Evolutionary conservation across 53 echinoderm and acorn worm species (phyloP), one percentile per base, ranked within the genome.

Genomic region (Arbacia lixula): DNA sequence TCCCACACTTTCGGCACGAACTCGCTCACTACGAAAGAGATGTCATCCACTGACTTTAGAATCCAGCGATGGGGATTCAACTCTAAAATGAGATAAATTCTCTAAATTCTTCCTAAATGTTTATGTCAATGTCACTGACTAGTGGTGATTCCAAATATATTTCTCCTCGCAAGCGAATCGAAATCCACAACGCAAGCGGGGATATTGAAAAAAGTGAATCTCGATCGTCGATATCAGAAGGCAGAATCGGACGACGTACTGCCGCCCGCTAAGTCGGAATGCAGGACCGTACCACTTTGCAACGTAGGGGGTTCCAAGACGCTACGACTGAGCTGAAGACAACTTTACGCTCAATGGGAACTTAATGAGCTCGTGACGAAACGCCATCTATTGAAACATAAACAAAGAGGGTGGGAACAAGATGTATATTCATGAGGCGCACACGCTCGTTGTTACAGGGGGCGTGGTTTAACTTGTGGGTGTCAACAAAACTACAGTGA

Each of bases 211-310:
- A 77, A 56, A 34, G 46, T 10, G 8, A 14, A 46, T n/a, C n/a
- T 43, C 74, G 31, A 74, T 12, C 57, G 56, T 52, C 53, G 56
- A 58, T 24, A 36, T 35, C 26, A 56, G 77, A 77, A 75, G 58
- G n/a, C 16, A 16, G 56, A 77, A 22, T 14, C 5, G 21, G 58
- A 53, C 55, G 58, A 58, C 56, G 55, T 34, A 46, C 6, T 63
- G 64, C 64, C 82, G 82, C 82, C 82, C 64, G 82, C 82, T 46
- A 81, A 46, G 82, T 46, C 43, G 82, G 82, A 81, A 81, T 81
- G 82, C 64, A 6, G 50, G 82, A 51, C 40, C 31, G 38, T n/a
- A 63, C 33, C 82, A 81, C 82, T 81, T 64, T 31, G 0, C 22
- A 43, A 43, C 2, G 27, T 43, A 77, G 77, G 82, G 82, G 82